A percentile compares a stretch with the other conserved stretches of the same genome.
Evolutionary conservation across 2,797 vertebrate genomes (phyloP).

Genomic region (Fundulus diaphanus): DNA sequence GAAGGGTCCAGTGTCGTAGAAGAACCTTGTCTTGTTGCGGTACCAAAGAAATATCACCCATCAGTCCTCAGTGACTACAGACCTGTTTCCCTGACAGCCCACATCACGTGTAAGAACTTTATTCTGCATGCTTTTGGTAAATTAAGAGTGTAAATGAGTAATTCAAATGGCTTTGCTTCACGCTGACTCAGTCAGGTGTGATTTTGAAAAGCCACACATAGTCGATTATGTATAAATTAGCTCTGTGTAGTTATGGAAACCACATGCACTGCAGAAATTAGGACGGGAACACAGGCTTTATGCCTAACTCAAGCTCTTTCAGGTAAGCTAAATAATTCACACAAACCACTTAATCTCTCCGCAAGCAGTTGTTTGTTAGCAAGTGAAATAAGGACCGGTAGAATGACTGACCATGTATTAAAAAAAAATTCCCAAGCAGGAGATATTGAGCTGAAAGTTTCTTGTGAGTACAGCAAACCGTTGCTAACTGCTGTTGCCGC

Average conservation of each 20-base stretch:
- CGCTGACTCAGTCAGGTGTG: slow-evolving; percentile 35
- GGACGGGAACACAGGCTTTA: slow-evolving; percentile 25
- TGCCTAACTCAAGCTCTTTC: slow-evolving; percentile 7
- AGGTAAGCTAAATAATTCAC: background rate
- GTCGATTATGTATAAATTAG: slow-evolving; percentile 30
- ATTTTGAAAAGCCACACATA: slow-evolving; percentile 30
- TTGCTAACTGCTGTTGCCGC: background rate
- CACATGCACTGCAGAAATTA: slow-evolving; percentile 37
- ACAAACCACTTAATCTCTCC: slow-evolving; percentile 6
- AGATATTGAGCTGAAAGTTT: background rate
- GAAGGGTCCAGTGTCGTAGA: too few species aligned
- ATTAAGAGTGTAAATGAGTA: slow-evolving; percentile 20
- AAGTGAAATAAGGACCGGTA: background rate
- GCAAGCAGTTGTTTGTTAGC: background rate
- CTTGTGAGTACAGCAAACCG: background rate
- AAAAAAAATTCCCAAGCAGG: too few species aligned
- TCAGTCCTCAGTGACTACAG: too few species aligned
- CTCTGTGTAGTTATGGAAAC: slow-evolving; percentile 49
- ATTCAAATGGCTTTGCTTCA: slow-evolving; percentile 13
- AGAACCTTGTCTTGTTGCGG: too few species aligned
- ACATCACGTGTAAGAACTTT: background rate
- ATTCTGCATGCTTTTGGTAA: slow-evolving; percentile 15
- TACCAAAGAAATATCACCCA: too few species aligned
- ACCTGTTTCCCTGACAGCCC: too few species aligned
- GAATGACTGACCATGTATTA: background rate